These are phyloP conservation scores for Phoenicopterus ruber DNA, from an alignment of 2,113 vertebrate species.

Conservation along the genomic window DNA sequence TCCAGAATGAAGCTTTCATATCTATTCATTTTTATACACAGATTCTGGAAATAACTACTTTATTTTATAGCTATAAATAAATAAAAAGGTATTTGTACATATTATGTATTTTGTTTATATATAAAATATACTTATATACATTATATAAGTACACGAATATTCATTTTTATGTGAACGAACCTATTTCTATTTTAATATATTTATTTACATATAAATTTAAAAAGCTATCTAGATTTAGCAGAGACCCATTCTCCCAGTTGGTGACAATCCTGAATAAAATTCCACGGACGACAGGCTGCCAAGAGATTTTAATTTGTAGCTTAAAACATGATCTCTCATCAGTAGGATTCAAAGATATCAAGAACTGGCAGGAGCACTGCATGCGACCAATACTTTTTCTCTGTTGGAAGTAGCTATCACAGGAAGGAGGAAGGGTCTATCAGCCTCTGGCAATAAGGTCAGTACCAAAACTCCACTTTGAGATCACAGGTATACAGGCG, in stretches of 20 bases:
- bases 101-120: not conserved
- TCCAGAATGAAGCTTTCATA: not conserved
- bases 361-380: not conserved
- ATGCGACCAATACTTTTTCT: not conserved
- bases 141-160: not conserved
- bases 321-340: not conserved
- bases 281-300: not conserved
- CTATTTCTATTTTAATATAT: not conserved
- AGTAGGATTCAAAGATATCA: not conserved
- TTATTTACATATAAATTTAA: not conserved
- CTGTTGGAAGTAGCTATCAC: not conserved
- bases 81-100: not conserved
- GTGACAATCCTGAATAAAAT: not conserved
- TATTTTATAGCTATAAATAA: not conserved
- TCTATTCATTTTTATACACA: not conserved
- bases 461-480: not conserved
- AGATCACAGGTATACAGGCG: not conserved
- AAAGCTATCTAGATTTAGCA: not conserved
- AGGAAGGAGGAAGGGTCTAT: not conserved
- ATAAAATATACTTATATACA: not conserved
- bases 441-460: not conserved
- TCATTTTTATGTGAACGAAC: not conserved
- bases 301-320: not conserved
- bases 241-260: not conserved
- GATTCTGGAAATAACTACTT: not conserved